These are phyloP conservation scores for Napeogenes inachia DNA, from an alignment of 2,888 invertebrate species.

Conservation along the genomic window DNA sequence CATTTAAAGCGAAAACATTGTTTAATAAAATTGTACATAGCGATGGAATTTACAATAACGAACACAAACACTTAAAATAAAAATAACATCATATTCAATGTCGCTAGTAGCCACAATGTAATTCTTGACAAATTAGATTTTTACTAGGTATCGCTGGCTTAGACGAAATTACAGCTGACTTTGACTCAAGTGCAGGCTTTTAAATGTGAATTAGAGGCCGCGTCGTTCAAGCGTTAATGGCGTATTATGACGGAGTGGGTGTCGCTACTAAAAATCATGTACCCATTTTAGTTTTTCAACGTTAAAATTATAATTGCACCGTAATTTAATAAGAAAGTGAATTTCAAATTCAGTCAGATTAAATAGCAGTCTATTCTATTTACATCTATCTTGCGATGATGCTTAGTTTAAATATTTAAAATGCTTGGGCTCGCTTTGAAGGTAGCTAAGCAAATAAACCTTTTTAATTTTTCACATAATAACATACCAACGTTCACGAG, in stretches of 20 bases:
- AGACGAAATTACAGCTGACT: constrained; percentile 74
- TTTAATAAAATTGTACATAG: too few relatives aligned
- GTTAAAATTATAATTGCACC: constrained; percentile 13
- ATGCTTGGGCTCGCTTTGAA: constrained; percentile 37
- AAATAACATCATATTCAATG: constrained; percentile 32
- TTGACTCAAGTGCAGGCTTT: constrained; percentile 76
- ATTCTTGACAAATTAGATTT: constrained; percentile 75
- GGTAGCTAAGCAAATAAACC: constrained; percentile 48
- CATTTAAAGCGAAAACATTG: too few relatives aligned
- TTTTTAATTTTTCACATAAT: constrained; percentile 49
- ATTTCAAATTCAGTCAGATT: constrained; percentile 5
- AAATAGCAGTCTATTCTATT: constrained; percentile 3
- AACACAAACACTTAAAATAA: not conserved
- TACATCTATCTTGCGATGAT: constrained; percentile 22
- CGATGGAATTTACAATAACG: not conserved
- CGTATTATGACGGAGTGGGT: constrained; percentile 71
- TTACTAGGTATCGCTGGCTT: constrained; percentile 69
- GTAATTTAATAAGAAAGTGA: constrained; percentile 11
- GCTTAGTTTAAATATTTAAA: constrained; percentile 31
- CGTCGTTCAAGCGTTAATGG: constrained; percentile 70
- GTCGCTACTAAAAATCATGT: constrained; percentile 63
- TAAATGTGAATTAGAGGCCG: constrained; percentile 73
- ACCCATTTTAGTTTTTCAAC: constrained; percentile 46
- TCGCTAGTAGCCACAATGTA: constrained; percentile 54
- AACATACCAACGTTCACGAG: constrained; percentile 42